phyloP scores from a whole-genome alignment of 2,113 vertebrate genomes.

The Chloropsis cyanopogon region DNA sequence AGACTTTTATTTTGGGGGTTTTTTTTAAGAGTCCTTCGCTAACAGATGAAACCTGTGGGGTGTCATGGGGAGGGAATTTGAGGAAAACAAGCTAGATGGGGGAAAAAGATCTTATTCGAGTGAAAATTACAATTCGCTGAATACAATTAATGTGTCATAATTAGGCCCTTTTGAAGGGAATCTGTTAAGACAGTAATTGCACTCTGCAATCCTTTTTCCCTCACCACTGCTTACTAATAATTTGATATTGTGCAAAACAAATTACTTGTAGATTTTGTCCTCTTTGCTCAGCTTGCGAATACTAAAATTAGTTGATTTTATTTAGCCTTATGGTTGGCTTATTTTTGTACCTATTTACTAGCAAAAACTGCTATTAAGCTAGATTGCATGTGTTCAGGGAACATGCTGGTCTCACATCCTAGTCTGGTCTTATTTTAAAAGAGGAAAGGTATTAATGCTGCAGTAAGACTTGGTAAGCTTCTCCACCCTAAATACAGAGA shows the following conservation, averaged over 20 bases:
- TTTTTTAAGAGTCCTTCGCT: not conserved
- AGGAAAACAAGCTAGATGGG: not conserved
- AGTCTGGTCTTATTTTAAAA: not conserved
- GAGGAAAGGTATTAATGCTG: not conserved
- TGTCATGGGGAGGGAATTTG: not conserved
- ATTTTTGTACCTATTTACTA: constrained; percentile 15
- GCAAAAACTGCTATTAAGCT: constrained; percentile 11
- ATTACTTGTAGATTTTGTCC: constrained; percentile 20
- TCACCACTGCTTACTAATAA: constrained; percentile 31
- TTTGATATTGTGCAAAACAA: constrained; percentile 24
- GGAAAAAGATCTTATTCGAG: not conserved
- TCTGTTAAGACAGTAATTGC: constrained; percentile 29
- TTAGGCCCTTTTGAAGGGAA: constrained; percentile 26
- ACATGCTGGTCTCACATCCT: not conserved
- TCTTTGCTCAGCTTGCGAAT: not conserved
- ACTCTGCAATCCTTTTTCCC: not conserved
- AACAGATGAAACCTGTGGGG: not conserved
- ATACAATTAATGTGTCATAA: constrained; percentile 45
- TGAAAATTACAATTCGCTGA: constrained; percentile 17
- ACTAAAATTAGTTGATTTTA: constrained; percentile 45
- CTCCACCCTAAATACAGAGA: not conserved
- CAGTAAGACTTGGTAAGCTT: not conserved
- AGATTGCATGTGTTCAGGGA: not conserved
- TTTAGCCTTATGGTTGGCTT: not conserved
- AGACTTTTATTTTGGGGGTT: not conserved